Conservation (phyloP, 2,113 vertebrate genomes). For the Megaleporinus macrocephalus region DNA sequence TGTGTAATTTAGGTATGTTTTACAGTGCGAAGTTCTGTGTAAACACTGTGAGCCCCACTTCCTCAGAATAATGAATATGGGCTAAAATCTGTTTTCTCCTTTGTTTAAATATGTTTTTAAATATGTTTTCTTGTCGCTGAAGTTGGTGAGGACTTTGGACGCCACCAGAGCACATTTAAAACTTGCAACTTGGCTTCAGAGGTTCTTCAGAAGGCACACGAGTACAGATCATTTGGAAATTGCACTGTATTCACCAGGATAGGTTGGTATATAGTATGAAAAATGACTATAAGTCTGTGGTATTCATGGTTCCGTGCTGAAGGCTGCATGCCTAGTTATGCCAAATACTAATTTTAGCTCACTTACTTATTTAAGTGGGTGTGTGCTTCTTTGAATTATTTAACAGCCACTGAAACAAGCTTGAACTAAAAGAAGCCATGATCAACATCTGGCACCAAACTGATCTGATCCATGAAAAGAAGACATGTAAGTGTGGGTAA, state of each 20-base stretch:
- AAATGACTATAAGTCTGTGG: neutral
- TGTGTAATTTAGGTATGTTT: neutral
- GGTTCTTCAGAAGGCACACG: too few species aligned
- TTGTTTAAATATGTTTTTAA: too few species aligned
- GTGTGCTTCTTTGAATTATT: neutral
- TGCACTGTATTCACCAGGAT: too few species aligned
- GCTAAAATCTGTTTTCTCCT: neutral
- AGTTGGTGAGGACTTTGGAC: neutral
- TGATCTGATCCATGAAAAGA: neutral
- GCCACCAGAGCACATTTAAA: neutral
- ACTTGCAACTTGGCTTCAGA: neutral
- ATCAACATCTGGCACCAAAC: neutral
- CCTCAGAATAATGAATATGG: neutral
- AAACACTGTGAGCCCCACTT: neutral
- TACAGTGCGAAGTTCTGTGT: neutral
- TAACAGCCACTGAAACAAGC: neutral
- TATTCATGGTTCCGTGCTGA: neutral
- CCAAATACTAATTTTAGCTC: neutral
- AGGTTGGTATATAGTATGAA: too few species aligned
- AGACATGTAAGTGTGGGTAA: neutral
- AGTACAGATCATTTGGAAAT: neutral
- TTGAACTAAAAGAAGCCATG: neutral
- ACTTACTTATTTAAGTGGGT: neutral
- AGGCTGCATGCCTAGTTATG: neutral
- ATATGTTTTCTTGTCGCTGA: neutral